A percentile compares a stretch with the other conserved stretches of the same genome.
Conservation (phyloP, 2,888 invertebrate species). For the Stenchaetothrips biformis region DNA sequence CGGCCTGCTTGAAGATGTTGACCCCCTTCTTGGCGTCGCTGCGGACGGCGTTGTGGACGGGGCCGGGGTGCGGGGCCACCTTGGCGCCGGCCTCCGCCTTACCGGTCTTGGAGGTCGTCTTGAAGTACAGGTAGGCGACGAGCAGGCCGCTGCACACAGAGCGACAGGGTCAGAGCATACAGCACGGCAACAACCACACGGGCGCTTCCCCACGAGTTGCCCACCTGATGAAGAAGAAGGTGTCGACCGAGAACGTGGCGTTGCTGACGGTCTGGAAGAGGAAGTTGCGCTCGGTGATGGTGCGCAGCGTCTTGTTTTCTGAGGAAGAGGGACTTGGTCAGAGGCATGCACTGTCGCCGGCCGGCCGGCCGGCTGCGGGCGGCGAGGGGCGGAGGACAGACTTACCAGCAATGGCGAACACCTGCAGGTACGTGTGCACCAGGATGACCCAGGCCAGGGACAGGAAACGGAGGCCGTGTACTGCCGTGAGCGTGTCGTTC, state of each 20-base stretch:
- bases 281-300: slow-evolving; percentile 69
- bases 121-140: slow-evolving; percentile 79
- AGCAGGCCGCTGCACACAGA: slow-evolving; percentile 62
- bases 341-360: neutral
- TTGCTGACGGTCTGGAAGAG: slow-evolving; percentile 74
- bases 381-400: neutral
- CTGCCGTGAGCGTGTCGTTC: slow-evolving; percentile 45
- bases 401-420: slow-evolving; percentile 65
- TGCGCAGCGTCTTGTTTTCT: slow-evolving; percentile 70
- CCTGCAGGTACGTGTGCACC: slow-evolving; percentile 56
- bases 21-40: slow-evolving; percentile 34
- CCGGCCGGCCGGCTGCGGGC: neutral
- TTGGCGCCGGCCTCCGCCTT: slow-evolving; percentile 27
- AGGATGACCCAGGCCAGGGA: slow-evolving; percentile 68
- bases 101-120: slow-evolving; percentile 36
- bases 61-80: neutral
- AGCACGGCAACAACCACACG: too few species aligned
- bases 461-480: slow-evolving; percentile 48
- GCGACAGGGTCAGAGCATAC: neutral
- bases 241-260: slow-evolving; percentile 75
- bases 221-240: slow-evolving; percentile 71
- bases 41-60: neutral
- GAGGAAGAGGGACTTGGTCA: slow-evolving; percentile 47
- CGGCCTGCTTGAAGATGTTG: slow-evolving; percentile 56
- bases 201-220: neutral